Base-by-base conservation (phyloP, 2,888 invertebrate species). In the Lobophora halterata region DNA sequence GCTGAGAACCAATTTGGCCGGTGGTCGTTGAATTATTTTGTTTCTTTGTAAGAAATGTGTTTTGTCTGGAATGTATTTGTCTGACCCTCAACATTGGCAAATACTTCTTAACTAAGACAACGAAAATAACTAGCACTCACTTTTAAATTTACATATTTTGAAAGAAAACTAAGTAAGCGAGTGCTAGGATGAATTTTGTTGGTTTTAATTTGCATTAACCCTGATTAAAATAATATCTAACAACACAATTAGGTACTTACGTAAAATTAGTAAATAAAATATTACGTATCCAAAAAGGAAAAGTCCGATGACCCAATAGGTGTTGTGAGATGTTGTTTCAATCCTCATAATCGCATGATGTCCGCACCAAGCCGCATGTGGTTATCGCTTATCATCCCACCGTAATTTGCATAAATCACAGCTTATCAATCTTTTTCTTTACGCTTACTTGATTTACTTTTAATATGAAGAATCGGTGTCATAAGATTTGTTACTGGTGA, bases 381-480 rank as follows among this genome's bases (percentile, higher is more conserved):
- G 46, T 64, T 65, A 65, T 54, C 49, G 80, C 81, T 80, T 79
- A 49, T 65, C 61, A 69, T 67, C 58, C 54, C 65, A 58, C 54
- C 59, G 58, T 72, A 55, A 69, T 70, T 72, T 70, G 77, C 81
- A 77, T 73, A 61, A 53, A 68, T 54, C 63, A 70, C 56, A 39
- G 81, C 79, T 80, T 79, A 52, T 66, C 48, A 52, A 54, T 55
- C 63, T 60, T 65, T n/a, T 66, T 64, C 60, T 60, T 63, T 70
- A 67, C 61, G 72, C 75, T 79, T 78, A 61, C 52, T 61, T 70
- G 39, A 36, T 46, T 41, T 36, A 27, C n/a, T n/a, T n/a, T 35
- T 45, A 40, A 49, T 67, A 65, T 68, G 81, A 86, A 87, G 85
- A 78, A 83, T 79, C 78, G 86, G 85, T 87, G 83, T 86, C 74